A percentile compares a stretch with the other conserved stretches of the same genome.
phyloP scores from a whole-genome alignment of 92 coral and sea anemone species.

The Zoanthus gigantus region DNA sequence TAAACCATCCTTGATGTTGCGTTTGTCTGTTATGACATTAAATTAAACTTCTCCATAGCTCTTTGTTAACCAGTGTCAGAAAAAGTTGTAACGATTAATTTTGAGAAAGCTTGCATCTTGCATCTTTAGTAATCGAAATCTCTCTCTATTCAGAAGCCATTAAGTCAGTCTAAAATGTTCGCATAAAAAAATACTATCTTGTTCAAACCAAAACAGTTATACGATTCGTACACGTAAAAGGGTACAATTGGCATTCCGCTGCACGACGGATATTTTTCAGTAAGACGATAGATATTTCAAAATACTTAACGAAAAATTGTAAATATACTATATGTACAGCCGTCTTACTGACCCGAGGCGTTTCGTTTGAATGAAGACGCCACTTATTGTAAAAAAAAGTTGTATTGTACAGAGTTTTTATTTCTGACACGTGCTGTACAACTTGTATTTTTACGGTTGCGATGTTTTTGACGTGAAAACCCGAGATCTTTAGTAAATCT shows the following conservation, averaged over 20 bases:
- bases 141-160: constrained; percentile 49
- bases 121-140: constrained; percentile 37
- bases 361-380: constrained; percentile 58
- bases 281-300: constrained; percentile 24
- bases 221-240: constrained; percentile 43
- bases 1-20: constrained; percentile 78
- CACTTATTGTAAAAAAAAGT: constrained; percentile 73
- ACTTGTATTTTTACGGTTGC: constrained; percentile 70
- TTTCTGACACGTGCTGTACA: constrained; percentile 67
- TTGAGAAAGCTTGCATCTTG: constrained; percentile 42
- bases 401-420: constrained; percentile 70
- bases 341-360: constrained; percentile 87
- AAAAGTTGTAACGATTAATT: constrained; percentile 77
- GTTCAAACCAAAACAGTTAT: constrained; percentile 51
- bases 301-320: constrained; percentile 29
- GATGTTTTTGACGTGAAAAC: constrained; percentile 51
- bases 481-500: constrained; percentile 43
- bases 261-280: constrained; percentile 49
- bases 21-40: constrained; percentile 82
- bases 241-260: constrained; percentile 77
- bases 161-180: constrained; percentile 61
- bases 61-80: constrained; percentile 72
- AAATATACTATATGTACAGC: neutral
- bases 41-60: constrained; percentile 82
- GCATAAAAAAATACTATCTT: constrained; percentile 49